A percentile compares a stretch with the other conserved stretches of the same genome.
Evolutionary conservation across 2,797 vertebrate genomes (phyloP).

Genomic region (Myotis daubentonii): DNA sequence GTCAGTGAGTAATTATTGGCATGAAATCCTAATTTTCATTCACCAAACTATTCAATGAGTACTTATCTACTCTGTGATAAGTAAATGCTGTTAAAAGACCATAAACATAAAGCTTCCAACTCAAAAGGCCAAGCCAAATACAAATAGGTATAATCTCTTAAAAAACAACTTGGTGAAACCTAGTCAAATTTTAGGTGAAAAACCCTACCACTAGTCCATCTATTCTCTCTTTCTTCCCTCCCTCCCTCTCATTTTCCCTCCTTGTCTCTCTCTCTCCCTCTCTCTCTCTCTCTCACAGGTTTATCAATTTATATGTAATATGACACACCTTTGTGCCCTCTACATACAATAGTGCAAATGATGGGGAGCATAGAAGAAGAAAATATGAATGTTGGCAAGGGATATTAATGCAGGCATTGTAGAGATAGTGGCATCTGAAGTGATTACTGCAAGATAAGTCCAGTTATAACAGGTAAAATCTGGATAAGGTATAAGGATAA

Average conservation of each 20-base stretch:
- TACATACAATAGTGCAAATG: neutral
- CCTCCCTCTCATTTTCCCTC: neutral
- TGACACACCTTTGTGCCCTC: neutral
- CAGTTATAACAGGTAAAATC: neutral
- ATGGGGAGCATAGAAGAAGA: neutral
- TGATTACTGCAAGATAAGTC: neutral
- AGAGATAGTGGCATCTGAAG: neutral
- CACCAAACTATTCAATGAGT: neutral
- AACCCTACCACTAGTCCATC: neutral
- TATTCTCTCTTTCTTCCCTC: neutral
- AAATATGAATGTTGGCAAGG: neutral
- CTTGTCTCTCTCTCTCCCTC: neutral
- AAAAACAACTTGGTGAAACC: neutral
- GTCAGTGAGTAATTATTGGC: neutral
- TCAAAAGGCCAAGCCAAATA: neutral
- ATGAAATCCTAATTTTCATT: neutral
- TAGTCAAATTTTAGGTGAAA: neutral
- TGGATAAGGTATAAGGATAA: neutral
- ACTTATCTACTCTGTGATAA: neutral
- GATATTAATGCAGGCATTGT: neutral
- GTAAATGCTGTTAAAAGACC: neutral
- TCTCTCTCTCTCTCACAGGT: neutral
- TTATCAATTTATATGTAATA: neutral
- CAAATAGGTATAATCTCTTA: neutral
- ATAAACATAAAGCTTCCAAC: neutral